Evolutionary conservation across 2,797 vertebrate species (phyloP), one percentile per base, ranked within the genome.

Genomic region (Spheniscus humboldti): DNA sequence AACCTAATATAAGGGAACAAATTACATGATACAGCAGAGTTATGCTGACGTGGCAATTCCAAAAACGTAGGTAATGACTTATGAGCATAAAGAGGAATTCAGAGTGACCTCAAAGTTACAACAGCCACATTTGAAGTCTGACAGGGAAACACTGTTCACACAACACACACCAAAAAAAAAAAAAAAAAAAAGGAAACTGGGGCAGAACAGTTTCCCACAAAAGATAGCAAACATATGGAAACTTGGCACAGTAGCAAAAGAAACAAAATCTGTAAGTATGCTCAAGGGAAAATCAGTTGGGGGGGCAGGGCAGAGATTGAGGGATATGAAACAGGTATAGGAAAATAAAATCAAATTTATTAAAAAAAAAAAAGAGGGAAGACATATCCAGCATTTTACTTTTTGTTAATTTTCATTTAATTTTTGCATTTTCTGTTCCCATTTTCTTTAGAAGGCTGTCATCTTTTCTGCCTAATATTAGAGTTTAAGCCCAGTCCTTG

Each of bases 221-320:
- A 93, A 91, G 88, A 94, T 1, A 91, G 69, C 57, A 91, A 97
- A 83, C 92, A 88, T 90, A 94, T 68, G 75, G 92, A 95, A 97
- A 90, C 84, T 94, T 93, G 94, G 92, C 94, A 94, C 25, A 74
- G 35, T 5, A 76, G n/a, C 0, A 3, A 86, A 84, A 92, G 81
- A 87, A 95, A 95, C 64, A 89, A 93, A 94, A 92, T 91, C 75
- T 83, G 53, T 75, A 89, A 94, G 64, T 37, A 56, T 24, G 45
- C 60, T 92, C 50, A 71, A 62, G 60, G 48, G 53, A 94, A 78
- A 62, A 85, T 75, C 66, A 86, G 67, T 15, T 71, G 13, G 25
- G 30, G 50, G 9, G 13, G 33, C 1, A 2, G 57, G 52, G 37
- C 0, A 0, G 30, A 86, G 74, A 35, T 2, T 30, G 55, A 90